phyloP scores from a whole-genome alignment of 2,797 vertebrate species.

The Melanotaenia nigrans region DNA sequence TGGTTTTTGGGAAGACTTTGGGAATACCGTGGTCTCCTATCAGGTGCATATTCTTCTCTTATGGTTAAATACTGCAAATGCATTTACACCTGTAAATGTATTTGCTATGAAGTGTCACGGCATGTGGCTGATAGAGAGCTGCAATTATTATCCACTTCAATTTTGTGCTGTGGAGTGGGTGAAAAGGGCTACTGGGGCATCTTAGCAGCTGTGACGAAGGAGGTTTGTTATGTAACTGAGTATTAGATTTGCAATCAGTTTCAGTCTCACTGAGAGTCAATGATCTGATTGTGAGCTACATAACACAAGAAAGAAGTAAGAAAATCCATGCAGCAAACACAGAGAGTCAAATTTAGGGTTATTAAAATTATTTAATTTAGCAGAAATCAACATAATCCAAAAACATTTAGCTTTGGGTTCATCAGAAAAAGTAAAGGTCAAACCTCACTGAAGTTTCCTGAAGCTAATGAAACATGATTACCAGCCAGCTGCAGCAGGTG shows the following conservation, averaged over 20 bases:
- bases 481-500: background rate
- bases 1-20: slow-evolving; percentile 77
- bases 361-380: background rate
- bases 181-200: background rate
- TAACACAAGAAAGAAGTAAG: background rate
- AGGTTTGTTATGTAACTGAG: background rate
- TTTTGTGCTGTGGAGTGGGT: background rate
- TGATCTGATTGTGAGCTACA: background rate
- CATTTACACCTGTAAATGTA: background rate
- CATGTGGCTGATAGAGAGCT: background rate
- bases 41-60: slow-evolving; percentile 63
- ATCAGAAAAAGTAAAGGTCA: background rate
- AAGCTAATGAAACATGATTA: background rate
- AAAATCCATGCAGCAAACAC: background rate
- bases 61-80: background rate
- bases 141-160: background rate
- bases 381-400: background rate
- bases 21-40: slow-evolving; percentile 80
- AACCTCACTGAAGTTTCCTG: background rate
- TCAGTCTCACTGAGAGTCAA: background rate
- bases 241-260: background rate
- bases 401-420: background rate
- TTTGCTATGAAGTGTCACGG: background rate
- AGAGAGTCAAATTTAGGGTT: background rate
- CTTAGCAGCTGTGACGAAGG: background rate